Evolutionary conservation across 2,888 invertebrate species (phyloP), one percentile per base, ranked within the genome.

Genomic region (Agrotis segetum): DNA sequence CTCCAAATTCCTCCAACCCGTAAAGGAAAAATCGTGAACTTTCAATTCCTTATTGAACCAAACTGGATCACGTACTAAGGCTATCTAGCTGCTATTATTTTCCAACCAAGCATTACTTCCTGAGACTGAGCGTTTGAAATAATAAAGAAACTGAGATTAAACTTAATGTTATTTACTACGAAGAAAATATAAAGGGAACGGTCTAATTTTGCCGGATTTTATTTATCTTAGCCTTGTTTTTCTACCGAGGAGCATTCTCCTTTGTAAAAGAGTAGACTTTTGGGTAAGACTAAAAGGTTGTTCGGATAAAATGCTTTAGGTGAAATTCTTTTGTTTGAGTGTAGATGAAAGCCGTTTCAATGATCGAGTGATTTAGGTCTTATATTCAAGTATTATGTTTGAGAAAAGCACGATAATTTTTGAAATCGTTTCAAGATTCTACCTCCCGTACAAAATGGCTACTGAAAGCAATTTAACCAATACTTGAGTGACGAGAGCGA

Each of bases 91-190:
- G 49, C 74, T 65, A 79, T 77, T 77, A 80, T 77, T 75, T 80
- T 69, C 63, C 66, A n/a, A 61, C 64, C 47, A 65, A 65, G 66
- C 64, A 65, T 71, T 56, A 70, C 79, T 74, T 81, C 79, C 74
- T 74, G 76, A 71, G 71, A 74, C 67, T 74, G 62, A 68, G 62
- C 66, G 79, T 79, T 74, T 72, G 64, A 83, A 83, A 83, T 81
- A 83, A 83, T 80, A 80, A 80, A 82, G 77, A 84, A 80, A 69
- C 68, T 49, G 68, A 81, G 79, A 83, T 83, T 77, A 81, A 40
- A 81, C 61, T 69, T 81, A 81, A 83, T 67, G 79, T 81, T 83
- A 83, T 83, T 83, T 83, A 83, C 71, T 73, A 67, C 64, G 63
- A 11, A 40, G 56, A 56, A 74, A 79, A 83, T 79, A 60, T 74